Base-by-base conservation (phyloP, 1,140 invertebrate genomes). In the Spodoptera litura region DNA sequence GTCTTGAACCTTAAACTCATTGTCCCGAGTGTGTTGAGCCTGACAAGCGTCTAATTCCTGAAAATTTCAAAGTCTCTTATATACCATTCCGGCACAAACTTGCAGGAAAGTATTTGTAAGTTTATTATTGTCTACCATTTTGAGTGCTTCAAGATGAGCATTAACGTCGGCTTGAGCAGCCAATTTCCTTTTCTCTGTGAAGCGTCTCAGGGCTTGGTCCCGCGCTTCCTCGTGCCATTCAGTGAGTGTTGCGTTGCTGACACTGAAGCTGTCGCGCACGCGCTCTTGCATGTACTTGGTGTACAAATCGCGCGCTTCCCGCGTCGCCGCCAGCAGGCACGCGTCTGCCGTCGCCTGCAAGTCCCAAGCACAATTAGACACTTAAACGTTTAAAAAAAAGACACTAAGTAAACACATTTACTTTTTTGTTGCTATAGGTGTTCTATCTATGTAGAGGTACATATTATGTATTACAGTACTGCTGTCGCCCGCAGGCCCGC, bases 311-410 rank as follows among this genome's bases (percentile, higher is more conserved):
- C 62, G 61, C 9, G 75, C 75, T 31, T 76, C 79, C 6, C 79
- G 44, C 4, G 49, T 20, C 11, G 73, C 79, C 11, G 73, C n/a
- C 20, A 58, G n/a, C 72, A 81, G 25, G 20, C 77, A 70, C 27
- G 66, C 78, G 35, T 71, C 66, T n/a, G 81, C 61, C n/a, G 81
- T 78, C n/a, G 72, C 72, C 81, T 78, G 44, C 3, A 15, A 59
- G 13, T 38, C 1, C n/a, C 31, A 31, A 31, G 0, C 31, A 31
- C 4, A 31, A 5, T 2, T 31, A 31, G 31, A 31, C 4, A 31
- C 31, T 31, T 20, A 20, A 20, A 20, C 20, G 20, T 20, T 20
- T 20, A 20, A 20, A 20, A 20, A 20, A 20, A 0, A 20, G 20
- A 20, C 20, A 20, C 20, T 20, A 20, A 20, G 20, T 20, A 20